Conservation (phyloP, 2,797 vertebrate species). For the Coregonus sp. region DNA sequence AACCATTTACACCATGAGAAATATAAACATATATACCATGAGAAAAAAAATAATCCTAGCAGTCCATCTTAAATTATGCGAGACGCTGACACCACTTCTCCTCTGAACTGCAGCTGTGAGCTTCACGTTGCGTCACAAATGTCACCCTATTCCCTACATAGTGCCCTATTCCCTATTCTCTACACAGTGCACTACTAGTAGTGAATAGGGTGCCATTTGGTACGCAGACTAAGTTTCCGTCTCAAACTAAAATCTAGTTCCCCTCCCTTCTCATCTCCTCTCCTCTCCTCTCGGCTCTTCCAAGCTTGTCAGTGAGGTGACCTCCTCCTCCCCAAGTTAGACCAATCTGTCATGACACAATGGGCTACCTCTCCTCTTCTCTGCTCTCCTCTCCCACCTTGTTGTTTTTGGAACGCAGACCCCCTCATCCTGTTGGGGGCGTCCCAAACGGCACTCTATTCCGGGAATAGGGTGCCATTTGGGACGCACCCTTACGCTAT, state of each 20-base stretch:
- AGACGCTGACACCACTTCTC: conserved; percentile 68
- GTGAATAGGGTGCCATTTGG: not conserved
- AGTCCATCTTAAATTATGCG: conserved; percentile 55
- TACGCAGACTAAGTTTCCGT: conserved; percentile 60
- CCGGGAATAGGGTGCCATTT: not conserved
- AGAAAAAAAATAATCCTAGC: conserved; percentile 33
- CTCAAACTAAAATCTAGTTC: conserved; percentile 77
- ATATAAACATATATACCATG: no score
- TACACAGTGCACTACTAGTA: not conserved
- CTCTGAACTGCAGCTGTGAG: conserved; percentile 80
- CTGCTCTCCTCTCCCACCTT: conserved; percentile 56
- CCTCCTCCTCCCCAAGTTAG: conserved; percentile 73
- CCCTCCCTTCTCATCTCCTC: conserved; percentile 62
- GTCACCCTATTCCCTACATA: not conserved
- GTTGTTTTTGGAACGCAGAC: conserved; percentile 88
- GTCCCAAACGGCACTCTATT: not conserved
- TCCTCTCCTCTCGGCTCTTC: conserved; percentile 62
- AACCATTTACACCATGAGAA: not conserved
- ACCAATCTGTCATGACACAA: conserved; percentile 78
- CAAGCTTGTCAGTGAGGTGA: conserved; percentile 78
- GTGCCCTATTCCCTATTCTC: not conserved
- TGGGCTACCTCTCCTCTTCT: conserved; percentile 72
- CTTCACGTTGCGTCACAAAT: conserved; percentile 26
- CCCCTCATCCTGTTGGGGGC: conserved; percentile 72
- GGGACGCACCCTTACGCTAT: not conserved